Evolutionary conservation across 2,888 invertebrate species (phyloP).

Genomic region (Xylophagus ater): DNA sequence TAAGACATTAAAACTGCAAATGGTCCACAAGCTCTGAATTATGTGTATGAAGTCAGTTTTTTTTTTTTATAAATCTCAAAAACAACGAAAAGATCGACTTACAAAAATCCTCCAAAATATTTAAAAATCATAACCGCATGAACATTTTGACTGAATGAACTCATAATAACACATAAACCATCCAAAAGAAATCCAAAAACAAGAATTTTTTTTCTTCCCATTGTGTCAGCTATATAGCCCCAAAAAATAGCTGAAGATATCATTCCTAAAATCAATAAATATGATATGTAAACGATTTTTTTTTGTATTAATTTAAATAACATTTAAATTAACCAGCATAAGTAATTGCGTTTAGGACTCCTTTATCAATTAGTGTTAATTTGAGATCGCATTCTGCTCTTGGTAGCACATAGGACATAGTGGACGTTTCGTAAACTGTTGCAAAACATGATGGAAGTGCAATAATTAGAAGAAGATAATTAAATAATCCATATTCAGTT

Average conservation of each 20-base stretch:
- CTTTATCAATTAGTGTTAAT: constrained; percentile 56
- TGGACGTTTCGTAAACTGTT: constrained; percentile 58
- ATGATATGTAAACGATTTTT: neutral
- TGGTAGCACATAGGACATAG: constrained; percentile 61
- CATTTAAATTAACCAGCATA: constrained; percentile 51
- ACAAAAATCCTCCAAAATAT: constrained; percentile 64
- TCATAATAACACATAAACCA: constrained; percentile 50
- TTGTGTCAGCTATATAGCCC: constrained; percentile 66
- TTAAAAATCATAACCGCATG: constrained; percentile 56
- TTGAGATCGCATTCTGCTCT: constrained; percentile 63
- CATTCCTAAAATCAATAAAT: constrained; percentile 48
- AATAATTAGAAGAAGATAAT: constrained; percentile 48
- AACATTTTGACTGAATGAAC: constrained; percentile 55
- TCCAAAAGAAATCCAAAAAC: constrained; percentile 54
- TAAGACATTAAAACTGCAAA: constrained; percentile 62
- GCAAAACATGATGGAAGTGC: constrained; percentile 55
- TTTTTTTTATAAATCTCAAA: no score
- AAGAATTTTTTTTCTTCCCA: constrained; percentile 57
- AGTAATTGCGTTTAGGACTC: constrained; percentile 56
- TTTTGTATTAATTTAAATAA: neutral
- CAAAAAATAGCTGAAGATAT: constrained; percentile 61
- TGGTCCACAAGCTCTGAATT: constrained; percentile 52
- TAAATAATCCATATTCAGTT: constrained; percentile 60
- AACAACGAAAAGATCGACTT: no score
- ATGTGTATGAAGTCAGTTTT: no score